Base-by-base conservation (phyloP, 1,140 invertebrate genomes). In the Brachionus sp. region DNA sequence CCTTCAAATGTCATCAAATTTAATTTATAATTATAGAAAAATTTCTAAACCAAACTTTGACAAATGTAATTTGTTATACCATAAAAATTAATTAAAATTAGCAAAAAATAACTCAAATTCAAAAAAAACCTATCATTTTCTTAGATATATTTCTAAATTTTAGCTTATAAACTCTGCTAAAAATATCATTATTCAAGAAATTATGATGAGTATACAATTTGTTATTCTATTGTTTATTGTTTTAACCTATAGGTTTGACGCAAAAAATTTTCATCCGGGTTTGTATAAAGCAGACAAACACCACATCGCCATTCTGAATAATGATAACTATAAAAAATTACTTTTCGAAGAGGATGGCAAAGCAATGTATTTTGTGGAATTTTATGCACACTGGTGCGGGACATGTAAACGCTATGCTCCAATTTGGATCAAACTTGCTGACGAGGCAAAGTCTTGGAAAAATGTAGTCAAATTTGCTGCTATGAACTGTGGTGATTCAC, bases 381-480 rank as follows among this genome's bases (percentile, higher is more conserved):
- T 89, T 84, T 89, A 89, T 85, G 87, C 87, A 84, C 86, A 85
- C 80, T 89, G 88, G 88, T 89, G 88, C 84, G 88, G 88, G 5
- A 87, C 88, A 66, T 89, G 88, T 84, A 85, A 86, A n/a, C 68
- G 85, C 37, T 88, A 87, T 84, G 87, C 88, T 6, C 64, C 37
- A n/a, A 19, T 3, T 50, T 83, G 64, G 57, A 46, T 33, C 2
- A 64, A 66, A 3, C 66, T 83, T 0, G 80, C 57, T 9, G 9
- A 1, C 7, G 12, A 29, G 12, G 66, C 39, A 9, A 83, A 68
- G 44, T 19, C 39, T 4, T 83, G 80, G 80, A 12, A 83, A 50
- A 33, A 50, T 33, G 77, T 82, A 42, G 85, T 86, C 5, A 84
- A 82, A 19, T 66, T 87, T 9, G 86, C 84, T 73, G 87, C 86